Percentiles rank a stretch among this genome's conserved stretches.
Evolutionary conservation across 1,140 invertebrate genomes (phyloP).

Genomic region (Leptonema lineaticorne): DNA sequence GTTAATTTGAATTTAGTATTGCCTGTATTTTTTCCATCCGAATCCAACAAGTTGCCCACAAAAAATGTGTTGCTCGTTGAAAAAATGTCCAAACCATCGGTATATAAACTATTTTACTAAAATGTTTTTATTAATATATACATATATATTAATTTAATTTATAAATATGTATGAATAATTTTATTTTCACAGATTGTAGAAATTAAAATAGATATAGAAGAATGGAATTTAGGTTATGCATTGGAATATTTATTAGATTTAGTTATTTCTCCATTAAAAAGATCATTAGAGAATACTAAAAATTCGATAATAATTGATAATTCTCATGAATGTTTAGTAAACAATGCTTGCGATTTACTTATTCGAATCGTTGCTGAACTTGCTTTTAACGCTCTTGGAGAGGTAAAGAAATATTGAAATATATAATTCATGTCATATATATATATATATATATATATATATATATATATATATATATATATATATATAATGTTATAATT

Average conservation of each 20-base stretch:
- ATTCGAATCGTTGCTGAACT: slow-evolving; percentile 87
- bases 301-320: neutral
- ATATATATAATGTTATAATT: neutral
- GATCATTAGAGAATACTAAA: slow-evolving; percentile 38
- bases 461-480: neutral
- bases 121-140: neutral
- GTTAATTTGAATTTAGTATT: slow-evolving; percentile 28
- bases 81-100: slow-evolving; percentile 30
- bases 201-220: slow-evolving; percentile 35
- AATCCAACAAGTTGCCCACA: slow-evolving; percentile 52
- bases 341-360: slow-evolving; percentile 83
- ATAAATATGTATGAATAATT: no score
- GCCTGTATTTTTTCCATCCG: slow-evolving; percentile 50
- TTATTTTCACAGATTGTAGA: slow-evolving; percentile 11
- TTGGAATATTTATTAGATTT: slow-evolving; percentile 80
- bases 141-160: slow-evolving; percentile 40
- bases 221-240: slow-evolving; percentile 82
- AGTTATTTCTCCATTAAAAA: slow-evolving; percentile 75
- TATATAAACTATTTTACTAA: slow-evolving; percentile 22
- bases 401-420: no score
- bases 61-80: slow-evolving; percentile 37
- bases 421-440: no score
- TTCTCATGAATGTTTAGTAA: slow-evolving; percentile 59
- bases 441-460: no score
- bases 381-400: slow-evolving; percentile 64